Evolutionary conservation across 37 sponge, comb jelly and placozoan genomes (phyloP).

Genomic region (Crambe crambe): DNA sequence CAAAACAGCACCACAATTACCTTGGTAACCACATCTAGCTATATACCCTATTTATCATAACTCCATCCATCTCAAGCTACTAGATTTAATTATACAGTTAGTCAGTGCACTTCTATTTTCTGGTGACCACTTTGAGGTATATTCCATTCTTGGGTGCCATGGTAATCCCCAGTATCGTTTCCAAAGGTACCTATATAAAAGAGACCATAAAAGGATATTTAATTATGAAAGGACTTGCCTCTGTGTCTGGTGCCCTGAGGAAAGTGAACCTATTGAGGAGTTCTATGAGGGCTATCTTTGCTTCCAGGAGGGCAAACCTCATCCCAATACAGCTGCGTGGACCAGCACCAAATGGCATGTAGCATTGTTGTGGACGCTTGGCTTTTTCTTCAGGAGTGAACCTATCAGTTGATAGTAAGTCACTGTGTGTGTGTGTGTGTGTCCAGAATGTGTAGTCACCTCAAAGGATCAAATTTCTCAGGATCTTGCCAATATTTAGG

Average conservation of each 20-base stretch:
- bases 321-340: constrained; percentile 83
- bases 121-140: constrained; percentile 17
- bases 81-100: too few relatives aligned
- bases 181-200: constrained; percentile 54
- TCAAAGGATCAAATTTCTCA: constrained; percentile 75
- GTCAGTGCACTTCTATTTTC: too few relatives aligned
- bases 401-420: constrained; percentile 37
- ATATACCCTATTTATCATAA: too few relatives aligned
- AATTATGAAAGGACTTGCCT: too few relatives aligned
- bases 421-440: too few relatives aligned
- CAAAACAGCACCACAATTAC: too few relatives aligned
- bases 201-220: too few relatives aligned
- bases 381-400: constrained; percentile 69
- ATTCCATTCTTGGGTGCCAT: constrained; percentile 68
- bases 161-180: constrained; percentile 59
- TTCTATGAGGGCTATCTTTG: constrained; percentile 64
- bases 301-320: constrained; percentile 79
- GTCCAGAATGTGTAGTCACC: constrained; percentile 30
- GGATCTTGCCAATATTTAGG: constrained; percentile 78
- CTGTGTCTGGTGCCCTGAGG: constrained; percentile 42
- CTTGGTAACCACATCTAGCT: too few relatives aligned
- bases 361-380: constrained; percentile 39
- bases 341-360: constrained; percentile 81
- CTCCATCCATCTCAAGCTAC: too few relatives aligned
- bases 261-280: constrained; percentile 59